Evolutionary conservation across 2,888 invertebrate genomes (phyloP).

Genomic region (Cephus rjabovi): DNA sequence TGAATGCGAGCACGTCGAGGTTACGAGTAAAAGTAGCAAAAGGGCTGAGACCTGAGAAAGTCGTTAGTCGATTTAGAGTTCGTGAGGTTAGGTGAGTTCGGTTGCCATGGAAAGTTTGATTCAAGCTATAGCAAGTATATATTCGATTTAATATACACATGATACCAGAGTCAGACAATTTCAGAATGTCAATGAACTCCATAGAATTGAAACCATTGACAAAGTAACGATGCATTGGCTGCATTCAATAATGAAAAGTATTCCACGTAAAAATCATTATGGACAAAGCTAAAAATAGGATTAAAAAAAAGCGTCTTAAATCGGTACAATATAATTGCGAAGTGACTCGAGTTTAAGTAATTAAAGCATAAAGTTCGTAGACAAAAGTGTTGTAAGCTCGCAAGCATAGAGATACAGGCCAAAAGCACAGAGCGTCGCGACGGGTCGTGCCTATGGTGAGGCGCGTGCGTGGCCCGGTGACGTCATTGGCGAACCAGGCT

Average conservation of each 20-base stretch:
- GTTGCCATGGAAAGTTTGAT: slow-evolving; percentile 54
- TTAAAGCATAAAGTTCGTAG: neutral
- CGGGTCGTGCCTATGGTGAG: neutral
- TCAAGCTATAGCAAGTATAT: neutral
- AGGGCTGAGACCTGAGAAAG: slow-evolving; percentile 12
- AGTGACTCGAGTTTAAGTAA: neutral
- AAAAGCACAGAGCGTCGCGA: neutral
- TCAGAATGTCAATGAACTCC: neutral
- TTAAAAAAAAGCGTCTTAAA: neutral
- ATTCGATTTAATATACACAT: neutral
- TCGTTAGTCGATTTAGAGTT: slow-evolving; percentile 24
- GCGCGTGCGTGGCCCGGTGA: slow-evolving; percentile 58
- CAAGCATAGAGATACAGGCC: neutral
- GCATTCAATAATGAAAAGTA: neutral
- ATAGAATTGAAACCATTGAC: neutral
- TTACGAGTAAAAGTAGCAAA: neutral
- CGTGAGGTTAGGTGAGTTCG: neutral
- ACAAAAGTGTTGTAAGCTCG: neutral
- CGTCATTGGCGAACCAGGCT: slow-evolving; percentile 59
- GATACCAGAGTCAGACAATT: neutral
- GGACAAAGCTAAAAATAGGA: neutral
- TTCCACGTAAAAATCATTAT: neutral
- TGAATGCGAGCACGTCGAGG: neutral
- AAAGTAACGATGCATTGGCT: neutral
- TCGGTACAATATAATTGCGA: neutral